Evolutionary conservation across 2,797 vertebrate genomes (phyloP).

Genomic region (Limosa lapponica): DNA sequence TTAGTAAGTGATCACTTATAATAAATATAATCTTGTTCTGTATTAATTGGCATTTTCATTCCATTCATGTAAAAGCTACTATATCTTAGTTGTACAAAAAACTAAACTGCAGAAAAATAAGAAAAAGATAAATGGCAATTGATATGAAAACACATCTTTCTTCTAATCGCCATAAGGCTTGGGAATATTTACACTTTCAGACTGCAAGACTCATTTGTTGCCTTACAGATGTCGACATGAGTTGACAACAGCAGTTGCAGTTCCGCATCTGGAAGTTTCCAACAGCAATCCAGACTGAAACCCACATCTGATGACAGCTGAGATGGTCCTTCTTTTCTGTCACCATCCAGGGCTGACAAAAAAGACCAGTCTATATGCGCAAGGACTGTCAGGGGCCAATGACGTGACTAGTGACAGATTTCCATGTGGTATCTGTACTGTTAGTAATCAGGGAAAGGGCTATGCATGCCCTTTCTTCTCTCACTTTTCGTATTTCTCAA

Average conservation of each 20-base stretch:
- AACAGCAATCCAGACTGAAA: neutral
- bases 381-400: neutral
- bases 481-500: neutral
- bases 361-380: neutral
- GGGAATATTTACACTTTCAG: neutral
- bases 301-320: neutral
- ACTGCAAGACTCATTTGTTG: neutral
- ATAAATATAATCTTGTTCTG: neutral
- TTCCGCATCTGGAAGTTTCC: neutral
- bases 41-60: slow-evolving; percentile 15
- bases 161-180: neutral
- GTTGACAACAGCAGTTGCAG: neutral
- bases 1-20: slow-evolving; percentile 19
- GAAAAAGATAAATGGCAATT: neutral
- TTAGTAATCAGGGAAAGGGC: neutral
- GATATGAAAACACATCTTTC: neutral
- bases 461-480: neutral
- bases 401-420: neutral
- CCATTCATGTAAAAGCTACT: neutral
- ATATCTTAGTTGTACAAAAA: neutral
- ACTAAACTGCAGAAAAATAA: neutral
- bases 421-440: neutral
- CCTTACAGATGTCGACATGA: neutral
- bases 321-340: neutral
- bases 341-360: neutral